These are phyloP conservation scores for Drosophila albomicans DNA, from an alignment of 1,140 invertebrate species.

Conservation along the genomic window DNA sequence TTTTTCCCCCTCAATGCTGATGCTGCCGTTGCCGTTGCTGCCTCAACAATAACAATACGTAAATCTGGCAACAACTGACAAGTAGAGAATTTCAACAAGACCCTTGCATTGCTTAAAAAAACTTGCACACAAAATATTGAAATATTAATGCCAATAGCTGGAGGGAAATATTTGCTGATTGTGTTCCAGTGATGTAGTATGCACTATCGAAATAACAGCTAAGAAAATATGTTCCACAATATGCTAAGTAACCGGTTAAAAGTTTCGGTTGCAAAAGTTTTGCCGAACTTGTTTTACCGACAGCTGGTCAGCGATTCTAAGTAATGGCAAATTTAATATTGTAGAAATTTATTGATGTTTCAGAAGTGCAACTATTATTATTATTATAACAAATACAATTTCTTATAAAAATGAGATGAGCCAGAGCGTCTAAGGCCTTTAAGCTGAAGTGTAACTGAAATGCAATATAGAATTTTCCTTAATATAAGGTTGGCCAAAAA, in stretches of 20 bases:
- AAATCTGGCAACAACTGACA: constrained; percentile 63
- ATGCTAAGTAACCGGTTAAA: constrained; percentile 20
- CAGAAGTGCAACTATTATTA: too few relatives aligned
- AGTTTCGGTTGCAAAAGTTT: constrained; percentile 23
- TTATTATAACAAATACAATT: too few relatives aligned
- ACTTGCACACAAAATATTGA: constrained; percentile 57
- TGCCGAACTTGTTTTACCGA: constrained; percentile 6
- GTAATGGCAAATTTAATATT: background rate
- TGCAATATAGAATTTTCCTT: too few relatives aligned
- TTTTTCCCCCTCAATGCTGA: constrained; percentile 28
- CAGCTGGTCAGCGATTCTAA: background rate
- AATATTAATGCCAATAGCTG: constrained; percentile 72
- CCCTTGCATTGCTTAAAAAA: constrained; percentile 61
- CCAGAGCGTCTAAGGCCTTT: too few relatives aligned
- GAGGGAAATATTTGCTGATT: constrained; percentile 37
- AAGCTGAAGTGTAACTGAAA: too few relatives aligned
- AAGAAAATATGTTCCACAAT: background rate
- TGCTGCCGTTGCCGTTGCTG: constrained; percentile 19
- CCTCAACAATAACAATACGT: constrained; percentile 73
- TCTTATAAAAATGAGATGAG: too few relatives aligned
- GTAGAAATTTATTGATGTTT: background rate
- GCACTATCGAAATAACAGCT: constrained; percentile 4
- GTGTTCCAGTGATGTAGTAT: constrained; percentile 1
- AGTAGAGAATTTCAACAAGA: constrained; percentile 31
- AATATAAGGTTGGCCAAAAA: too few relatives aligned